These are phyloP conservation scores for Melipona bicolor DNA, from an alignment of 2,888 invertebrate species.

Conservation along the genomic window DNA sequence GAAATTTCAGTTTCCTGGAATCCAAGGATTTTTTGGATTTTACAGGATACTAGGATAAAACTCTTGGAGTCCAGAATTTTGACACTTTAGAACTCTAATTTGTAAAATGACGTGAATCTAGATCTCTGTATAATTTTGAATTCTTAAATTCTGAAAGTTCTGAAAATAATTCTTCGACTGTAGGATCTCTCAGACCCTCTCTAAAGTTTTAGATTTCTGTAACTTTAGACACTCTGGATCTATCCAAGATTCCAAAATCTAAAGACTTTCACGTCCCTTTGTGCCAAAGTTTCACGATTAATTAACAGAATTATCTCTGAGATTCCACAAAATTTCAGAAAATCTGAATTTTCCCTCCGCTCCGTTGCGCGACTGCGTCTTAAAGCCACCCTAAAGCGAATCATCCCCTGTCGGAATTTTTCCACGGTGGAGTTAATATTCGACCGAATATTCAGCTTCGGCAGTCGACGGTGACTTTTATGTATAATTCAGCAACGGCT, in stretches of 20 bases:
- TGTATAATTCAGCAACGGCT: not conserved
- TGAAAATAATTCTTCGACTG: no score
- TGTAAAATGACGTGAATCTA: no score
- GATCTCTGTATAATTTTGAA: no score
- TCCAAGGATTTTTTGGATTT: not conserved
- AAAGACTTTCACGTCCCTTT: not conserved
- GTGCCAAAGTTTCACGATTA: no score
- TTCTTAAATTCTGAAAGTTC: no score
- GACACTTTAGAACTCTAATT: no score
- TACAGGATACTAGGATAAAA: not conserved
- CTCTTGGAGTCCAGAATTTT: no score
- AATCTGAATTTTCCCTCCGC: not conserved
- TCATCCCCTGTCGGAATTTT: not conserved
- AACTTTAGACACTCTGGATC: not conserved
- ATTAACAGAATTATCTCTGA: not conserved
- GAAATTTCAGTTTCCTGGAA: not conserved
- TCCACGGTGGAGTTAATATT: not conserved
- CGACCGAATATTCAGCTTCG: not conserved
- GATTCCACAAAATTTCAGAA: not conserved
- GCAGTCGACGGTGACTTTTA: not conserved
- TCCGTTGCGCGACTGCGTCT: not conserved
- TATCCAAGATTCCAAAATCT: not conserved
- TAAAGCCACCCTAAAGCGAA: not conserved
- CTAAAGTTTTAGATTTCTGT: no score
- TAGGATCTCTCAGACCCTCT: no score